A percentile compares a stretch with the other conserved stretches of the same genome.
Evolutionary conservation across 2,113 vertebrate genomes (phyloP).

Genomic region (Vimba vimba): DNA sequence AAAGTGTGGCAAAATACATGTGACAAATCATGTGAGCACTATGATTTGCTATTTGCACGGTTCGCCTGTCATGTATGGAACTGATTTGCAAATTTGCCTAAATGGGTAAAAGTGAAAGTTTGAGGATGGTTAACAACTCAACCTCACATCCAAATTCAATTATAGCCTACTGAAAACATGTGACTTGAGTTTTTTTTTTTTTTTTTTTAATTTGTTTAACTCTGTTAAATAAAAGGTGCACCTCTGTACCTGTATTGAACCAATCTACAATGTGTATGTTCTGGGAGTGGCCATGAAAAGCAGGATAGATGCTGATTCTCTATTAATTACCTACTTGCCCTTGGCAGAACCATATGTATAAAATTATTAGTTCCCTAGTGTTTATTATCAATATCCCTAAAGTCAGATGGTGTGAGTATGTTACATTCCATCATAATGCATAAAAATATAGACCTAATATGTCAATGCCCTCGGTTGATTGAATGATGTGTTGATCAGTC

Average conservation of each 20-base stretch:
- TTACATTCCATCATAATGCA: background rate
- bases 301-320: background rate
- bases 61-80: background rate
- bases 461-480: background rate
- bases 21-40: background rate
- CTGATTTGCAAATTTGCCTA: background rate
- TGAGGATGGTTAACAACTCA: background rate
- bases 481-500: slow-evolving; percentile 5
- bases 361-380: background rate
- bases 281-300: slow-evolving; percentile 4
- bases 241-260: slow-evolving; percentile 10
- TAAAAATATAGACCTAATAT: background rate
- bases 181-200: background rate
- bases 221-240: slow-evolving; percentile 58
- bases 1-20: background rate
- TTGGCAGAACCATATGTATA: background rate
- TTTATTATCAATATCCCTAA: background rate
- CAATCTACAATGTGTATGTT: slow-evolving; percentile 6
- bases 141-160: background rate
- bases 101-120: background rate
- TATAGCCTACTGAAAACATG: background rate
- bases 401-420: background rate
- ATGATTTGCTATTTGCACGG: background rate
- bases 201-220: background rate
- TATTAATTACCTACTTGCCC: slow-evolving; percentile 9